Evolutionary conservation across 37 sponge, comb jelly and placozoan species (phyloP), one percentile per base, ranked within the genome.

Genomic region (Axinella damicornis): DNA sequence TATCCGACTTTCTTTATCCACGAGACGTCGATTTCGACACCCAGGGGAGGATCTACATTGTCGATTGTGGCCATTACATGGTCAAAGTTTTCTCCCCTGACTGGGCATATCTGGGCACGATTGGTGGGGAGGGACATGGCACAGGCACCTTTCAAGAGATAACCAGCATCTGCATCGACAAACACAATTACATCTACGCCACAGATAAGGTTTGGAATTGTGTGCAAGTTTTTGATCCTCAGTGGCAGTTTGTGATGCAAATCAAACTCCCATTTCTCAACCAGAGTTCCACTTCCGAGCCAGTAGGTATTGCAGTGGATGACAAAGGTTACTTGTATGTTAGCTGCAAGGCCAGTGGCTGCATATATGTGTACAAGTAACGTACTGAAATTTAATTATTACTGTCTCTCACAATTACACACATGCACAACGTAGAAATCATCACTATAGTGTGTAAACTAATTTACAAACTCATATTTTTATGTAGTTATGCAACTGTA

Each of bases 41-140:
- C 46, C 4, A 46, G 9, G 46, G 46, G 6, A 4, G 9, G 6
- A 9, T 46, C 74, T 87, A 79, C 74, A 34, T 87, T 31, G 73
- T 57, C 13, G 80, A 79, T 37, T 79, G 79, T 57, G 41, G 80
- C 52, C 33, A 87, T 35, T 52, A 54, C 30, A 54, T 38, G 22
- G 57, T 87, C 53, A 87, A 87, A 66, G 79, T 79, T 2, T 87
- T 87, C 74, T 53, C 73, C 4, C 25, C 21, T 2, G 56, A 73
- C 46, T 71, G 60, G 24, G 40, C 57, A 28, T 64, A 28, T 41
- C 55, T 78, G 25, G 64, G 87, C 17, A n/a, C 0, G 62, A 79
- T 87, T 25, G 71, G 80, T 0, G 53, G 53, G 19, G 70, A 57
- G 17, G 80, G 80, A 0, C n/a, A 39, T 9, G 36, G 52, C 25